Base-by-base conservation (phyloP, 1,140 invertebrate genomes). In the Leptinotarsa undecemlineata region DNA sequence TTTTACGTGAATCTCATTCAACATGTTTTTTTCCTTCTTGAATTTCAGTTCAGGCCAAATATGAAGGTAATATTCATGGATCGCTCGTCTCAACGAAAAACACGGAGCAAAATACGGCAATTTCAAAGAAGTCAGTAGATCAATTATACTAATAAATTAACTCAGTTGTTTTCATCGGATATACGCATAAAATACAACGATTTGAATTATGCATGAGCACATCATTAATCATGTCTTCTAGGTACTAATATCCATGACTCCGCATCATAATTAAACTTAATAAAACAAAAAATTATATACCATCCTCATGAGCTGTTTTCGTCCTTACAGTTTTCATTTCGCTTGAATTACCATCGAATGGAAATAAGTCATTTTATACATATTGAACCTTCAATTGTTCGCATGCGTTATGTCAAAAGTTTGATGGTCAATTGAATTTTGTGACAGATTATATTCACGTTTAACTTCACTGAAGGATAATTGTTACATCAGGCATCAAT, bases 281-380 rank as follows among this genome's bases (percentile, higher is more conserved):
- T 51, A 33, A 20, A 20, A 14, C 3, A 51, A 63, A 72, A 72
- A 72, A 72, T 26, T 63, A 2, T 20, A 68, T 72, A 26, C 26
- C 11, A 72, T 72, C 33, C 23, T 70, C 74, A 77, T 80, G 77
- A 77, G 78, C 76, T 79, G 68, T 75, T 79, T 79, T 81, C 72
- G 71, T 76, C 73, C 80, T 81, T 81, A 68, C 80, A 81, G 79
- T 80, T 80, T 79, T 77, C 76, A 81, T 80, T 76, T 72, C 79
- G 75, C 75, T 80, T 76, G 79, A 81, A 77, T 80, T 77, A 78
- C 80, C 68, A 63, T 57, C 79, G 75, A 81, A 77, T 82, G 68
- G 76, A 76, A 78, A 79, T 82, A 81, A 82, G 81, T 82, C 77
- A 71, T 75, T 75, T 74, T 70, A 78, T 76, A 71, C 74, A 73